Base-by-base conservation (phyloP, 1,140 invertebrate species). In the Probaryconus sp. region DNA sequence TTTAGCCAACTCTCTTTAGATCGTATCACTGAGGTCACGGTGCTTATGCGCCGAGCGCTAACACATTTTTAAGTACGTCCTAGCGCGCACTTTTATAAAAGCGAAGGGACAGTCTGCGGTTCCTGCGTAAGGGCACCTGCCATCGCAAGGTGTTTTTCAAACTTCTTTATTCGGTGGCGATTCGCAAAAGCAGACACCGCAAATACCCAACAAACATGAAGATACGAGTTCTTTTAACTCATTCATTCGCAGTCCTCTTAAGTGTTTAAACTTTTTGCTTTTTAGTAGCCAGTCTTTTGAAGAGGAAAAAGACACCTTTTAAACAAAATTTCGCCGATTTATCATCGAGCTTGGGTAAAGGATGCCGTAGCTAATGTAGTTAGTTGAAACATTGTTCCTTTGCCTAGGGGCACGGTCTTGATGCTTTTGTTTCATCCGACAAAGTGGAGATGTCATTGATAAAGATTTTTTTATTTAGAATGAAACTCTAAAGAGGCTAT, bases 1-100 rank as follows among this genome's bases (percentile, higher is more conserved):
- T 79, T 72, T 58, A 73, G 64, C 65, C 63, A 68, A 56, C 71
- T 71, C 70, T 73, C 75, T 82, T 80, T 73, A 86, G 86, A 88
- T 88, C 73, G 55, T 88, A 88, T 88, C 85, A 70, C 75, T 69
- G 81, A 86, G 85, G 85, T 88, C 86, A 87, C 81, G 85, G 85
- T 86, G 79, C 82, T 87, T 87, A 86, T 83, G 78, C 72, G 74
- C 79, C 75, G 78, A 76, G 77, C 80, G 81, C 81, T 82, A 85
- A 85, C 83, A 85, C 82, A 85, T 84, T 85, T 87, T 86, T 86
- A 87, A 87, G 80, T 82, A 84, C 77, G 82, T 79, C 5, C 53
- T 71, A 69, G 72, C 68, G 76, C 48, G 72, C 42, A 69, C 74
- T 65, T 70, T 76, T 73, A 45, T 60, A 16, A 58, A 73, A 21